Base-by-base conservation (phyloP, 2,797 vertebrate species). In the Sebastes melanostomus region DNA sequence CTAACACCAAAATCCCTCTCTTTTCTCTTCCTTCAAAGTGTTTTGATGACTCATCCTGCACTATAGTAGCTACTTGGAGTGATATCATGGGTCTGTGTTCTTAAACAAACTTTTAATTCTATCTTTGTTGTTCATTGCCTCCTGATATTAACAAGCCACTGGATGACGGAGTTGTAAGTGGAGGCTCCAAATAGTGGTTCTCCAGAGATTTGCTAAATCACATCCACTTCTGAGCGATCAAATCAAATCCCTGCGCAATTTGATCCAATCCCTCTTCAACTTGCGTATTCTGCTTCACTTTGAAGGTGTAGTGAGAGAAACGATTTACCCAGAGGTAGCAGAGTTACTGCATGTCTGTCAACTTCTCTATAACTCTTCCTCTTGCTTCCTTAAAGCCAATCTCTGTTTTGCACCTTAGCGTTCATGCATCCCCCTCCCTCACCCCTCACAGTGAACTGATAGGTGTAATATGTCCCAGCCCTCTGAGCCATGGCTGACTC, bases 401-500 rank as follows among this genome's bases (percentile, higher is more conserved):
- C 71, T 88, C 59, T 62, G 56, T 77, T 83, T 78, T 72, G 69
- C 75, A 59, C 65, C 50, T 32, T 68, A 8, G 67, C 76, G 60
- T 80, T 50, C 62, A 69, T 55, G 38, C 66, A 68, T 58, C 59
- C 63, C 66, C 56, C 59, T 56, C 73, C 25, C 80, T 82, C 67
- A 13, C 68, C 79, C 63, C 63, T 76, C 72, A 4, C 62, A n/a
- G 70, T 75, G 80, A 86, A 84, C 85, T 78, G 83, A 84, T 75
- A 77, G 90, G 85, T 85, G 81, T 86, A 90, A 91, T 91, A 82
- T 81, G 80, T 87, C 75, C 72, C 54, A 59, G 82, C 83, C 54
- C 81, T 85, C 78, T 66, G 80, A 91, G 87, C 79, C 81, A 65
- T 42, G 81, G 85, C 93, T 93, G 92, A 93, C 88, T 93, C 94